Base-by-base conservation (phyloP, 2,113 vertebrate genomes). In the Myocastor coypus region DNA sequence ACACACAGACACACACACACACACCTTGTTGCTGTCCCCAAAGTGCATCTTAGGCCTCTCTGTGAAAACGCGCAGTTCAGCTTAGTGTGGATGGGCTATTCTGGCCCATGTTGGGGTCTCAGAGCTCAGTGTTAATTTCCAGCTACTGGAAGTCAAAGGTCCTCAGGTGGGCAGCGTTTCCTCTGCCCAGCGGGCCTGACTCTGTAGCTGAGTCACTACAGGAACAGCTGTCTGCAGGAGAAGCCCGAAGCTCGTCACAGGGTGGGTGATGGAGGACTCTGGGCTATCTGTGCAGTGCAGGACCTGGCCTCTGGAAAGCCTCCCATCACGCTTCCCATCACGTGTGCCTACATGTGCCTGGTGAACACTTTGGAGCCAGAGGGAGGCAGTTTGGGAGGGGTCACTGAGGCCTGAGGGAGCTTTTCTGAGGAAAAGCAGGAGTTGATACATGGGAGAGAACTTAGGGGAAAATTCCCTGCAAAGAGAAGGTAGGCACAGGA, bases 41-140 rank as follows among this genome's bases (percentile, higher is more conserved):
- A 14, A 97, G 95, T 96, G 96, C 64, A 96, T 96, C 92, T 95
- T 92, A 50, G 87, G 55, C 34, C 50, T 96, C 71, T 94, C 69
- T 96, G 91, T 90, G 78, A 93, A 94, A 96, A 97, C 40, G 81
- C 83, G 61, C 50, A 90, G 83, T 83, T 97, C 52, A 86, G 68
- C 94, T 94, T 92, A 85, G 61, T 55, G 57, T 75, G 69, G n/a
- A 50, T 50, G 83, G 94, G 80, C 81, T 84, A 86, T 89, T 93
- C 77, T 9, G 80, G 92, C 80, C 77, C 61, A 52, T 26, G 32
- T 50, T 59, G 95, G 93, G 78, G 93, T 93, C 83, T 73, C 12
- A 64, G 8, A 88, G 86, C 77, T 96, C 64, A 83, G 46, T 94
- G 85, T 77, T 97, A 97, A 97, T 89, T 97, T 68, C 40, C 30